phyloP scores from a whole-genome alignment of 2,797 vertebrate species.

The Echiichthys vipera region DNA sequence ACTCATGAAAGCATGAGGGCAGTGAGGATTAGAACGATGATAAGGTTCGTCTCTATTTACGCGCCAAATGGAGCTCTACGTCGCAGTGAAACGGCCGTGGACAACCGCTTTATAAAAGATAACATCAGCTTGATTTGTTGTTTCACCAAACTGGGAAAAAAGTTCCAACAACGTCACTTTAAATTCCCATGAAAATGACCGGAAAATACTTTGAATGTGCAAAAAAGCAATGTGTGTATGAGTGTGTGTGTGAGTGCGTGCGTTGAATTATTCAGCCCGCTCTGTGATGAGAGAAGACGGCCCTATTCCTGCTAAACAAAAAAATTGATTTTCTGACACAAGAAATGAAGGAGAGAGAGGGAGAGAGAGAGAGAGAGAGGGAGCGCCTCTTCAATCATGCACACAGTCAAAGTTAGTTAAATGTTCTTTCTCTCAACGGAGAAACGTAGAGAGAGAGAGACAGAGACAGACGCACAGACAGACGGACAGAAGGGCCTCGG shows the following conservation, averaged over 20 bases:
- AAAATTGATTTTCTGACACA: conserved; percentile 96
- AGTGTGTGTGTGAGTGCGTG: conserved; percentile 28
- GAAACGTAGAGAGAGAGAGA: conserved; percentile 25
- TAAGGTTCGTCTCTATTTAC: no score
- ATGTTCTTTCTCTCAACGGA: conserved; percentile 52
- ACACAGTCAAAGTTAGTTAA: conserved; percentile 65
- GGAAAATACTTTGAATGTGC: no score
- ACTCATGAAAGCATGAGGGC: no score
- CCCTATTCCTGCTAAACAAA: conserved; percentile 82
- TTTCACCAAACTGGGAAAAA: no score
- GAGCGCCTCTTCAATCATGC: conserved; percentile 50
- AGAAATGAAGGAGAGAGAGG: conserved; percentile 73
- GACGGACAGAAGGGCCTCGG: conserved; percentile 73
- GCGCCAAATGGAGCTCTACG: no score
- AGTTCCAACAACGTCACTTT: no score
- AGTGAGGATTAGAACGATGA: no score
- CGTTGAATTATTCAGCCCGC: conserved; percentile 79
- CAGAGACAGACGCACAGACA: conserved; percentile 33
- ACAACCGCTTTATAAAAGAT: no score
- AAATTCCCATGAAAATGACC: no score
- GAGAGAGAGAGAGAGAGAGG: not conserved
- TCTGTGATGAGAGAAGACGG: conserved; percentile 59
- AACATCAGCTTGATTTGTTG: no score
- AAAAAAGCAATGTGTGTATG: conserved; percentile 8
- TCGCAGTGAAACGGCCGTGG: no score